Percentiles rank a stretch among this genome's conserved stretches.
Conservation (phyloP, 2,888 invertebrate genomes). For the Sicus ferrugineus region DNA sequence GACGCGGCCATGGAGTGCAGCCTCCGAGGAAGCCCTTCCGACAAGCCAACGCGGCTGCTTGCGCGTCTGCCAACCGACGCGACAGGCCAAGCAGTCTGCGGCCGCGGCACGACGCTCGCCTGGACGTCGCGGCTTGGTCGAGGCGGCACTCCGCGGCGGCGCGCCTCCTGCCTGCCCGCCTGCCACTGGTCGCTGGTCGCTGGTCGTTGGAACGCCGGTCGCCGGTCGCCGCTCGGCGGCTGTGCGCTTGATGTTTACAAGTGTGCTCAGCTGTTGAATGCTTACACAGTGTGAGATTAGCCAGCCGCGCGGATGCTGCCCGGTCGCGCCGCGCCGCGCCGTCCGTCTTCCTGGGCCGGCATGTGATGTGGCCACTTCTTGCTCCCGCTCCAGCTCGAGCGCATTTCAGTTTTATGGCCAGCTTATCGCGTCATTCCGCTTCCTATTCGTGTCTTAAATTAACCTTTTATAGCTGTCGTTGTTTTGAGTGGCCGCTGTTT, state of each 20-base stretch:
- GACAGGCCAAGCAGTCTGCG: constrained; percentile 20
- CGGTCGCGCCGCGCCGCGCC: too few species aligned
- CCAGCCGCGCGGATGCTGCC: too few species aligned
- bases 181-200: not conserved
- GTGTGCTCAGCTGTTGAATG: constrained; percentile 32
- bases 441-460: constrained; percentile 33
- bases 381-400: not conserved
- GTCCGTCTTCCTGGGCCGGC: not conserved
- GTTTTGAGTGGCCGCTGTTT: not conserved
- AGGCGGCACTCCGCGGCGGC: constrained; percentile 1
- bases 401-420: constrained; percentile 25
- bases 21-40: constrained; percentile 10
- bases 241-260: constrained; percentile 21
- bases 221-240: too few species aligned
- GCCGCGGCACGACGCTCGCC: not conserved
- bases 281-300: constrained; percentile 33
- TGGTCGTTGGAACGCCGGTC: not conserved
- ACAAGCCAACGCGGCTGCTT: not conserved
- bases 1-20: not conserved
- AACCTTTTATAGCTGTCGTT: constrained; percentile 29
- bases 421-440: constrained; percentile 30
- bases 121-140: not conserved
- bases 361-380: constrained; percentile 1
- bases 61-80: not conserved
- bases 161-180: not conserved